phyloP scores from a whole-genome alignment of 2,113 vertebrate species.

The Paralichthys olivaceus region DNA sequence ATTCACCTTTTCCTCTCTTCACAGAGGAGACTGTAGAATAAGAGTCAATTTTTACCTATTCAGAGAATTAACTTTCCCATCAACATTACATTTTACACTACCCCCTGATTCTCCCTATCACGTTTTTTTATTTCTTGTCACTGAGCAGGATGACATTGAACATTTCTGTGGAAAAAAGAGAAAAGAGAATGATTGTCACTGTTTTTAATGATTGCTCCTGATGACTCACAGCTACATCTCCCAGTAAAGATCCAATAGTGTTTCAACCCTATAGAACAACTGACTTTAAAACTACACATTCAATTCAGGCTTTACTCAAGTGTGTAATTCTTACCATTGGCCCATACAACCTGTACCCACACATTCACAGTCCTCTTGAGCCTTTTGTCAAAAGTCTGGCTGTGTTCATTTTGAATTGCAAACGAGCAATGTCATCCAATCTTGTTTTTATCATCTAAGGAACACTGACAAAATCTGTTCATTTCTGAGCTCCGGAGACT shows the following conservation, averaged over 20 bases:
- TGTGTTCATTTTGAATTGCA: background rate
- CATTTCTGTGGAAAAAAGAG: no score
- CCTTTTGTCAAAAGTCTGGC: background rate
- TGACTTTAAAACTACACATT: no score
- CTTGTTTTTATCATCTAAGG: background rate
- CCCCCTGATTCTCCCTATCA: no score
- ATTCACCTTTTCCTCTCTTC: conserved; percentile 31
- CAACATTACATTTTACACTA: background rate
- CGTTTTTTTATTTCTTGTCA: no score
- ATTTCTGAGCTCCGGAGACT: no score
- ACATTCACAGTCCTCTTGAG: background rate
- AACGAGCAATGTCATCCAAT: background rate
- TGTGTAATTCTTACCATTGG: background rate
- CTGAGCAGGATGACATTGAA: no score
- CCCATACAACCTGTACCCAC: no score
- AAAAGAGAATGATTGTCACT: no score
- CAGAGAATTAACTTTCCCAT: background rate
- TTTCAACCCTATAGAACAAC: no score
- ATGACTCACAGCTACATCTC: background rate
- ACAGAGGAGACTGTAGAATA: conserved; percentile 15
- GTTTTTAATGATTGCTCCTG: no score
- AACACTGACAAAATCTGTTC: background rate
- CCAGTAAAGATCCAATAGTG: no score
- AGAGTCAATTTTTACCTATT: conserved; percentile 32
- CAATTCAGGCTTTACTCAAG: no score